These are phyloP conservation scores for Dasysyrphus albostriatus DNA, from an alignment of 2,888 invertebrate species.

Conservation along the genomic window DNA sequence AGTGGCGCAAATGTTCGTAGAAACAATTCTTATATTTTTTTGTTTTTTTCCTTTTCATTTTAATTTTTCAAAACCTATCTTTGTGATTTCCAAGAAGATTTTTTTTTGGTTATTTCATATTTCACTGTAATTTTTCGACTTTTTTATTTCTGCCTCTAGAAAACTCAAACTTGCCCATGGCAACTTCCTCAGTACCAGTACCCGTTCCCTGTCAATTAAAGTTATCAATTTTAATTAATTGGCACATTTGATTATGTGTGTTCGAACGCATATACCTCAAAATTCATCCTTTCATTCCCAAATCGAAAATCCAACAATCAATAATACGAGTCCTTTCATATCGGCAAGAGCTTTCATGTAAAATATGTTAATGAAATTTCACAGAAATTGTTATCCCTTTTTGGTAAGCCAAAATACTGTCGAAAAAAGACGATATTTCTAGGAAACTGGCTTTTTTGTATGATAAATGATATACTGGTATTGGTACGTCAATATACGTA, in stretches of 20 bases:
- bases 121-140: too few relatives aligned
- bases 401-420: not conserved
- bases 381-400: not conserved
- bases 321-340: conserved; percentile 4
- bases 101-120: too few relatives aligned
- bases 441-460: not conserved
- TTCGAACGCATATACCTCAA: not conserved
- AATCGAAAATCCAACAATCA: not conserved
- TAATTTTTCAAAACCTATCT: too few relatives aligned
- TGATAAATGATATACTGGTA: too few relatives aligned
- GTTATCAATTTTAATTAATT: conserved; percentile 47
- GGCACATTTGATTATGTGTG: not conserved
- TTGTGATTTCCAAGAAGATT: too few relatives aligned
- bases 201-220: conserved; percentile 18
- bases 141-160: too few relatives aligned
- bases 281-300: not conserved
- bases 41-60: too few relatives aligned
- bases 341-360: not conserved
- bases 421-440: conserved; percentile 15
- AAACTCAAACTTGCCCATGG: not conserved
- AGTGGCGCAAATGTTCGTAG: too few relatives aligned
- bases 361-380: conserved; percentile 34
- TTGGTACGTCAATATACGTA: not conserved
- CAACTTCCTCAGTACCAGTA: not conserved
- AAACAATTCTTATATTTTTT: too few relatives aligned